Base-by-base conservation (phyloP, 2,888 invertebrate genomes). In the Agrilus biguttatus region DNA sequence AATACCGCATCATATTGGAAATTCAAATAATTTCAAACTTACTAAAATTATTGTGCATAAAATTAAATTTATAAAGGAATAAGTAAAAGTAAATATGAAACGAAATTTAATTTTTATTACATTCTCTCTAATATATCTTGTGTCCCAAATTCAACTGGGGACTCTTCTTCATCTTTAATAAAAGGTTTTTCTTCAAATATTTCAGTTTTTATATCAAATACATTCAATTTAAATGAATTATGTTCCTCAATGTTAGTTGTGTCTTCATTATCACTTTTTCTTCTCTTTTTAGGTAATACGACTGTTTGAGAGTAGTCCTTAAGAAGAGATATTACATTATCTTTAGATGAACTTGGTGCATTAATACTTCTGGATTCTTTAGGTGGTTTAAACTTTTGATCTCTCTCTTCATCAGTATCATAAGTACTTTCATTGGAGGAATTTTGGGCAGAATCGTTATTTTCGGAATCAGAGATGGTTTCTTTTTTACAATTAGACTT, bases 61-160 rank as follows among this genome's bases (percentile, higher is more conserved):
- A 28, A 28, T 10, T 28, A 28, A 28, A 28, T 10, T 10, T 28
- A 10, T 28, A 10, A 28, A 10, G 8, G 10, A 34, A 33, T 5
- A 33, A 14, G 6, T 7, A 38, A 39, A 28, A 13, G n/a, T n/a
- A 38, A 39, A 39, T 13, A 39, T 33, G 17, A 32, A 14, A 32
- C n/a, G 12, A 40, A 2, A 40, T 13, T 36, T 21, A 23, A 12
- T 39, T 32, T 21, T 38, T 23, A 35, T 46, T 35, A 51, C 44
- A 47, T 42, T 43, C 46, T 48, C 50, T 60, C 55, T 40, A 60
- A 49, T 40, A 56, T 51, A 40, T 60, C 57, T 53, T 62, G 61
- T 14, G 60, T 59, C 44, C 51, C 52, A 45, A 55, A 54, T 40
- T 52, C 48, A 14, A 53, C 33, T 14, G 50, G 49, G 36, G 51